Base-by-base conservation (phyloP, 2,888 invertebrate species). In the Pocota personata region DNA sequence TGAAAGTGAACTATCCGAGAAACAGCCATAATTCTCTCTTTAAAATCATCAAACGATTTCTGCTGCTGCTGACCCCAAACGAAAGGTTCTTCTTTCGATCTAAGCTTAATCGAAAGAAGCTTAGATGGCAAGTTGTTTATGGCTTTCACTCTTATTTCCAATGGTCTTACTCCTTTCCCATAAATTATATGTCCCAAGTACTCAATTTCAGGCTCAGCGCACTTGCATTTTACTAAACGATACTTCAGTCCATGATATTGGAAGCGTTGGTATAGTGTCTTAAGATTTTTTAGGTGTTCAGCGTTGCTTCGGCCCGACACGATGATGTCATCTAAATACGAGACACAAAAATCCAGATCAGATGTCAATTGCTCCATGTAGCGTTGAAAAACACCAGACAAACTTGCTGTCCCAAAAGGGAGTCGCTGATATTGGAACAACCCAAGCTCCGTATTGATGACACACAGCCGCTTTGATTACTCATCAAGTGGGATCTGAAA, bases 181-280 rank as follows among this genome's bases (percentile, higher is more conserved):
- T 76, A 67, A 14, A 90, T 87, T n/a, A 88, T 87, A 50, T 88
- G 88, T 0, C 90, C 90, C 14, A 90, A 75, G 72, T 88, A 89
- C 19, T 88, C 87, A 14, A 89, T 60, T 16, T 87, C 30, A 12
- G 75, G 46, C 66, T 88, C 52, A 12, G 89, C 76, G 67, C 89
- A 90, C 12, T 80, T 58, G 46, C 88, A 89, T 64, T 89, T 89
- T 24, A 73, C 67, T 16, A 88, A 69, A 14, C 88, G 87, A 0
- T 88, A 55, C n/a, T 30, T 62, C 16, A 62, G 43, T 7, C 62
- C 62, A n/a, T 46, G 62, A 10, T 46, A 30, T 30, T 30, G 80
- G 76, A 14, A 88, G 19, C 14, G 78, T 35, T 69, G 46, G 24
- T 24, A 57, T 21, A 71, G 62, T 2, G 52, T 50, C 35, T 58